phyloP scores from a whole-genome alignment of 2,888 invertebrate species.

The Drosophila cracens region DNA sequence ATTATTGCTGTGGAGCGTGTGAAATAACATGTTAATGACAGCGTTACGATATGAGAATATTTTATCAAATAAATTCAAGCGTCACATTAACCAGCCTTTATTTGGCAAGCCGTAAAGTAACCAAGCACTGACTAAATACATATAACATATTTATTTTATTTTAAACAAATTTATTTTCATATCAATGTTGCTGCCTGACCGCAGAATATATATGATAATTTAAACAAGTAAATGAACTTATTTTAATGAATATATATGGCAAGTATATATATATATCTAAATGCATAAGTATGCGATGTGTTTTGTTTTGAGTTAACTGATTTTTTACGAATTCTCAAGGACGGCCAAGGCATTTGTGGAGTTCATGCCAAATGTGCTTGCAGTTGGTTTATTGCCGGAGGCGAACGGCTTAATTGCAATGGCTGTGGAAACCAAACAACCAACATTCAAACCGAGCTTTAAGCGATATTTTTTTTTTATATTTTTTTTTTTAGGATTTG shows the following conservation, averaged over 20 bases:
- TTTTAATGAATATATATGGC: slow-evolving; percentile 32
- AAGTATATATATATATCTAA: background rate
- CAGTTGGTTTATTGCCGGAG: slow-evolving; percentile 53
- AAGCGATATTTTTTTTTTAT: slow-evolving; percentile 30
- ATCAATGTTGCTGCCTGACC: slow-evolving; percentile 30
- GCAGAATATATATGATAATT: slow-evolving; percentile 46
- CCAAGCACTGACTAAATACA: slow-evolving; percentile 7
- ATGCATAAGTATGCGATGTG: slow-evolving; percentile 30
- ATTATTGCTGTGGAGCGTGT: slow-evolving; percentile 41
- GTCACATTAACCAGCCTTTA: slow-evolving; percentile 28
- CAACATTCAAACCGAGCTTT: slow-evolving; percentile 40
- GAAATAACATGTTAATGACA: slow-evolving; percentile 46
- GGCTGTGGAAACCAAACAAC: slow-evolving; percentile 25
- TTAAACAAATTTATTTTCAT: slow-evolving; percentile 10
- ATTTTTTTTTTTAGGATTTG: slow-evolving; percentile 36
- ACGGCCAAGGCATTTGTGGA: slow-evolving; percentile 54
- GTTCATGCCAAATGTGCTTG: slow-evolving; percentile 56
- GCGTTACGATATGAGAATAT: slow-evolving; percentile 32
- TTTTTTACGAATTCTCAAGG: slow-evolving; percentile 57
- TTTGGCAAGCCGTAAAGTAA: slow-evolving; percentile 23
- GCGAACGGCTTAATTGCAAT: slow-evolving; percentile 63
- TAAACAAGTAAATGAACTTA: slow-evolving; percentile 54
- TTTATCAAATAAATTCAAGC: slow-evolving; percentile 36
- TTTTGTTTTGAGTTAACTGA: slow-evolving; percentile 42
- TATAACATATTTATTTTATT: slow-evolving; percentile 14